Conservation (phyloP, 2,888 invertebrate species). For the Anthophora plumipes region DNA sequence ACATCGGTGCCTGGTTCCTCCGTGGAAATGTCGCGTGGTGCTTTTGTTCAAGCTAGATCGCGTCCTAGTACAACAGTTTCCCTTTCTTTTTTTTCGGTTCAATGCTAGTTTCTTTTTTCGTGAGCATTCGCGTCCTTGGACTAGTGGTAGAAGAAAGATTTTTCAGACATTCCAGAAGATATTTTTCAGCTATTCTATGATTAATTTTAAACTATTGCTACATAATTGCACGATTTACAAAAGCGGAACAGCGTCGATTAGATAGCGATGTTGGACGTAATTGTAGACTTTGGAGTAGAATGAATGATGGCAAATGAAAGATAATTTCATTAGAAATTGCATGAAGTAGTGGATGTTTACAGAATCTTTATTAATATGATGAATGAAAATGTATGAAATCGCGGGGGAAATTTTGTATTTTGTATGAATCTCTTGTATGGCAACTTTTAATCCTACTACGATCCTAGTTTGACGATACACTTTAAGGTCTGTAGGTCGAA, state of each 20-base stretch:
- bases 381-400: too few relatives aligned
- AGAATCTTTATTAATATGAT: too few relatives aligned
- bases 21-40: neutral
- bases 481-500: too few relatives aligned
- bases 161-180: neutral
- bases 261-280: neutral
- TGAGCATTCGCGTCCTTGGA: too few relatives aligned
- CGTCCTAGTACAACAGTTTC: too few relatives aligned
- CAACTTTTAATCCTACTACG: too few relatives aligned
- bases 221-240: neutral
- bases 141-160: neutral
- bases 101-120: neutral
- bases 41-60: neutral
- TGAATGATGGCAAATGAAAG: too few relatives aligned
- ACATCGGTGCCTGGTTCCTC: neutral
- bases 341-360: too few relatives aligned
- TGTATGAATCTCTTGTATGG: too few relatives aligned
- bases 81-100: neutral
- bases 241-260: constrained; percentile 2
- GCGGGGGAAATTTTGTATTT: too few relatives aligned
- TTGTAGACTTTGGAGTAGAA: neutral
- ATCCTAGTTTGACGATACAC: too few relatives aligned
- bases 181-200: neutral
- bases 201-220: too few relatives aligned
- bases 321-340: neutral